phyloP scores from a whole-genome alignment of 2,888 invertebrate genomes.

The Noctua fimbriata region DNA sequence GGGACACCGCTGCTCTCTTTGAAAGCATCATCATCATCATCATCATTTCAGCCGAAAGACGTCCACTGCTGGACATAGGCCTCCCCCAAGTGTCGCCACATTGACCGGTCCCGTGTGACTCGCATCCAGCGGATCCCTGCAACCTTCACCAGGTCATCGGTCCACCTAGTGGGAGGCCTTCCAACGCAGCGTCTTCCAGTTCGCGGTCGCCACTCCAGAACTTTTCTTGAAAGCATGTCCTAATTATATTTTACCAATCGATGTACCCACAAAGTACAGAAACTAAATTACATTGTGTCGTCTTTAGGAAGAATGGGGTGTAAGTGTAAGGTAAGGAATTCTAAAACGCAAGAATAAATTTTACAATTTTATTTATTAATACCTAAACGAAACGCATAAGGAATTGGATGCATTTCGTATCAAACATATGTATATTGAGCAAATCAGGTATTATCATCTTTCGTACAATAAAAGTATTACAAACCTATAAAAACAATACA shows the following conservation, averaged over 20 bases:
- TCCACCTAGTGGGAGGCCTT: too few species aligned
- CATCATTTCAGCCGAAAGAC: too few species aligned
- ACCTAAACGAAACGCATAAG: constrained; percentile 46
- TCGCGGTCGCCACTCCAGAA: too few species aligned
- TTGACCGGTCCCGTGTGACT: too few species aligned
- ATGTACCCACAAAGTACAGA: background rate
- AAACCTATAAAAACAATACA: constrained; percentile 62
- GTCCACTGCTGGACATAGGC: too few species aligned
- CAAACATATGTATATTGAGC: constrained; percentile 74
- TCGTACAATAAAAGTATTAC: constrained; percentile 60
- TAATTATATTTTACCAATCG: background rate
- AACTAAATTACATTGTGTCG: background rate
- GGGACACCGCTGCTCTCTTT: too few species aligned
- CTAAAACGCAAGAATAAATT: constrained; percentile 14
- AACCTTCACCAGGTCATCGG: too few species aligned
- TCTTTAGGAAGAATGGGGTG: background rate
- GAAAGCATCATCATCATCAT: too few species aligned
- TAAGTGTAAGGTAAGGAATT: background rate
- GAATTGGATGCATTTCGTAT: constrained; percentile 60
- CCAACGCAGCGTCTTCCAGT: too few species aligned
- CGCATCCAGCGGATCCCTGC: too few species aligned
- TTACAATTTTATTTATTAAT: constrained; percentile 51
- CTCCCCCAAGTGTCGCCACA: too few species aligned
- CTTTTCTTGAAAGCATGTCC: background rate
- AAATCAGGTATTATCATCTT: constrained; percentile 74